phyloP scores from a whole-genome alignment of 2,888 invertebrate species.

The Mesochorus sp. region DNA sequence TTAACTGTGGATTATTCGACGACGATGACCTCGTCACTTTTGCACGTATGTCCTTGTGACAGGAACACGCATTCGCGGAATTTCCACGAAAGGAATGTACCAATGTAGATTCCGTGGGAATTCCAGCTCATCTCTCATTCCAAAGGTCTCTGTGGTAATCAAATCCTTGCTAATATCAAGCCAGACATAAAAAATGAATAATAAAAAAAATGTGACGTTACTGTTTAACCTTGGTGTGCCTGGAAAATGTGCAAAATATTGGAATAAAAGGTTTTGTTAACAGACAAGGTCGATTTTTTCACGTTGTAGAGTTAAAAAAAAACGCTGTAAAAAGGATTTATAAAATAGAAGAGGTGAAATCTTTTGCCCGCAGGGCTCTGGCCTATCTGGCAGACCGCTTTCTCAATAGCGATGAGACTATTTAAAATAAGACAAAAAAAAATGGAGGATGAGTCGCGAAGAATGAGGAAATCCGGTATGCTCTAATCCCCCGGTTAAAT shows the following conservation, averaged over 20 bases:
- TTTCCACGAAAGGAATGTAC: slow-evolving; percentile 35
- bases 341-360: neutral
- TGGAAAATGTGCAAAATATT: too few relatives aligned
- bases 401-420: neutral
- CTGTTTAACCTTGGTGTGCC: too few relatives aligned
- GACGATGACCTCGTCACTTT: slow-evolving; percentile 35
- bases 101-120: slow-evolving; percentile 30
- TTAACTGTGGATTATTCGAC: neutral
- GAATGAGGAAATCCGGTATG: slow-evolving; percentile 40
- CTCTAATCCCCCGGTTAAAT: slow-evolving; percentile 49
- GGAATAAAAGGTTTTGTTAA: neutral
- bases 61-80: slow-evolving; percentile 39
- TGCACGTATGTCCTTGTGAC: slow-evolving; percentile 48
- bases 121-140: neutral
- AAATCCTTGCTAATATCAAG: slow-evolving; percentile 19
- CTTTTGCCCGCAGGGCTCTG: neutral
- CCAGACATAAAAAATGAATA: neutral
- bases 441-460: neutral
- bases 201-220: neutral
- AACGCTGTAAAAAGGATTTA: too few relatives aligned
- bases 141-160: neutral
- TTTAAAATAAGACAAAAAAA: neutral
- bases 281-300: neutral
- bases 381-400: neutral
- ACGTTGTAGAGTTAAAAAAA: neutral